A percentile compares a stretch with the other conserved stretches of the same genome.
Conservation (phyloP, 2,888 invertebrate species). For the Thera britannica region DNA sequence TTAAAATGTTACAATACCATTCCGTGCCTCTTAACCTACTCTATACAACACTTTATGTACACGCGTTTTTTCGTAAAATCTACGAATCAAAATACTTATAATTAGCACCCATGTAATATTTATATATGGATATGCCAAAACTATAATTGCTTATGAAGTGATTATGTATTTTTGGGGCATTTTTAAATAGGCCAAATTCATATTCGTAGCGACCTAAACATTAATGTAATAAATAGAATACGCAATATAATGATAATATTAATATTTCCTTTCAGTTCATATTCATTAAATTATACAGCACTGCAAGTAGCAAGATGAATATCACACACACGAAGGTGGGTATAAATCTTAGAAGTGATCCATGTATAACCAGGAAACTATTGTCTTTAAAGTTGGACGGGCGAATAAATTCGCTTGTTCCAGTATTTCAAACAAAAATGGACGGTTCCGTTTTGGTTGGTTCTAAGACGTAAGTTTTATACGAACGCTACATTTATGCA, state of each 20-base stretch:
- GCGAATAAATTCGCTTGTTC: slow-evolving; percentile 45
- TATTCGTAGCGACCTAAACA: not conserved
- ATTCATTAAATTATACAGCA: not conserved
- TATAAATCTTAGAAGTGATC: not conserved
- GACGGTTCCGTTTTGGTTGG: slow-evolving; percentile 15
- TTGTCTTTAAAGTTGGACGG: slow-evolving; percentile 48
- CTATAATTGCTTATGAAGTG: slow-evolving; percentile 51
- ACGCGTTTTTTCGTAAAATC: slow-evolving; percentile 48
- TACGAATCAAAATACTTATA: slow-evolving; percentile 55
- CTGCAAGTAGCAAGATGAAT: not conserved
- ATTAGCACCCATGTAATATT: slow-evolving; percentile 73
- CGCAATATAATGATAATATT: not conserved
- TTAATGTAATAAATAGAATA: slow-evolving; percentile 1
- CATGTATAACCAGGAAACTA: slow-evolving; percentile 1
- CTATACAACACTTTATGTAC: slow-evolving; percentile 69
- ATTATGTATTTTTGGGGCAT: slow-evolving; percentile 52
- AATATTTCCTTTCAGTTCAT: not conserved
- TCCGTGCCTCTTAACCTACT: slow-evolving; percentile 48
- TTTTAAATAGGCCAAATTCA: slow-evolving; percentile 49
- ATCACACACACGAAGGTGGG: not conserved
- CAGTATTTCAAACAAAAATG: slow-evolving; percentile 18
- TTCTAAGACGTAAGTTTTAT: not conserved
- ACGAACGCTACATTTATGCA: slow-evolving; percentile 1
- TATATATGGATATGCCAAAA: slow-evolving; percentile 68
- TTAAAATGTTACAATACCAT: slow-evolving; percentile 7